Conservation (phyloP, 2,113 vertebrate genomes). For the Myotis davidii region DNA sequence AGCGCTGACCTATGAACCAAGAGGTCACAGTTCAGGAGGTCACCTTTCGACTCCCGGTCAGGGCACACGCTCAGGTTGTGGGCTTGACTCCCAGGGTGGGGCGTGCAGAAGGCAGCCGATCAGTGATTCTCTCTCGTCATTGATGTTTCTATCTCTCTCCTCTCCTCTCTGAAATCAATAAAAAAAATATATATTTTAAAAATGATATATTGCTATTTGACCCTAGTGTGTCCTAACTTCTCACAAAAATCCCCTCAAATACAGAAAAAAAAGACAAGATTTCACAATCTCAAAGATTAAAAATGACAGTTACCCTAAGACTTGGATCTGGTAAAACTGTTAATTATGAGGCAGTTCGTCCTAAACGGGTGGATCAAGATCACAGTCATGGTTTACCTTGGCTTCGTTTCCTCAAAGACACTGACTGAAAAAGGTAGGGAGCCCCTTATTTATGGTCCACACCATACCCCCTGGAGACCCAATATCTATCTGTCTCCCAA, state of each 20-base stretch:
- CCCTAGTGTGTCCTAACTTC: conserved; percentile 32
- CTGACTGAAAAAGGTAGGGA: conserved; percentile 35
- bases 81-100: too few relatives aligned
- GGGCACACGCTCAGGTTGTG: too few relatives aligned
- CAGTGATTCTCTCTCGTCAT: too few relatives aligned
- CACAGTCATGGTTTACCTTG: conserved; percentile 22
- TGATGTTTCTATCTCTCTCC: too few relatives aligned
- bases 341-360: conserved; percentile 43
- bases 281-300: conserved; percentile 49
- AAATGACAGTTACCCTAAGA: conserved; percentile 5
- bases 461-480: not conserved
- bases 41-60: too few relatives aligned
- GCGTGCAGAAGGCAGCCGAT: too few relatives aligned
- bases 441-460: not conserved
- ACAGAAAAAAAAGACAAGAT: not conserved
- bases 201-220: conserved; percentile 29
- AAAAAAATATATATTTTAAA: not conserved
- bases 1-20: too few relatives aligned
- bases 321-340: conserved; percentile 40
- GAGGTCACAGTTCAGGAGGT: too few relatives aligned
- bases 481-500: conserved; percentile 6
- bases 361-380: conserved; percentile 34
- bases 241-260: conserved; percentile 9
- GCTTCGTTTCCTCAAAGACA: conserved; percentile 50
- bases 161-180: too few relatives aligned